Evolutionary conservation across 2,888 invertebrate species (phyloP), one percentile per base, ranked within the genome.

Genomic region (Synergus itoensis): DNA sequence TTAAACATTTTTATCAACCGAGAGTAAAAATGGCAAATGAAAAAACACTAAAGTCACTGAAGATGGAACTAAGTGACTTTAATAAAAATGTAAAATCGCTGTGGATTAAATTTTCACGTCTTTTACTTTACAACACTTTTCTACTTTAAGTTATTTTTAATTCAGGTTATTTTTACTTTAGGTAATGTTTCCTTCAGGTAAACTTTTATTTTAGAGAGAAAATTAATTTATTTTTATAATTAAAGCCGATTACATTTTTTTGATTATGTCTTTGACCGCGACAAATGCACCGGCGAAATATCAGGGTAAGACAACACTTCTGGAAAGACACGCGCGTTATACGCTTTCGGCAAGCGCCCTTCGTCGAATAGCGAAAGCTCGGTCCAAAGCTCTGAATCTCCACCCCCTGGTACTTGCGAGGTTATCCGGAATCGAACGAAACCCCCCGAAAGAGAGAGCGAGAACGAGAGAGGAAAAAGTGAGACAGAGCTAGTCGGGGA

Each of bases 401-500:
- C 84, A 83, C 84, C 84, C 77, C 83, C 82, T 36, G 3, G 16
- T 76, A 78, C 78, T 69, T 65, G 67, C 84, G 84, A 83, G 63
- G 77, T 5, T 65, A 73, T 77, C 67, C 84, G 84, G 75, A 84
- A 78, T 77, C 76, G 67, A 77, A 82, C 83, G 84, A 83, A 80
- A 64, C 77, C 48, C 73, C 43, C 81, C 84, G 84, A 84, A 76
- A 62, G 60, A 41, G 69, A 8, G 76, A 79, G 80, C 79, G 79
- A 82, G 82, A 82, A 81, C 77, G 73, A 78, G 53, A n/a, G 53
- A 73, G 73, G 60, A 62, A 73, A 11, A 78, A 79, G 81, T 81
- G 79, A 81, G 84, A 82, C 80, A 77, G 80, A 81, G 82, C 79
- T 80, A 78, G 81, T 83, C 82, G 84, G 64, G 79, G 83, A 82